Conservation (phyloP, 2,888 invertebrate species). For the Catotricha subobsoleta region DNA sequence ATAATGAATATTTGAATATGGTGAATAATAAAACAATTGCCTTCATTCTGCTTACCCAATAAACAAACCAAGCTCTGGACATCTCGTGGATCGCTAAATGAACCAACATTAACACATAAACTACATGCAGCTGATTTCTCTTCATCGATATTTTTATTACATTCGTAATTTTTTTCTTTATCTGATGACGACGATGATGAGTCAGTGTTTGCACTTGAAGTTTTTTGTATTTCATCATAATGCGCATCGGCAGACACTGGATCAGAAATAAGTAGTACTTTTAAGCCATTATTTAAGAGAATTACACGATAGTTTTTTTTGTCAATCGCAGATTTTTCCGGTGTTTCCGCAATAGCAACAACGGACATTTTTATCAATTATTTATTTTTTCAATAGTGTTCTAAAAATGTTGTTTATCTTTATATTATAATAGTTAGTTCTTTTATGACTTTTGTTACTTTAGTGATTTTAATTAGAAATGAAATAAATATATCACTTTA, state of each 20-base stretch:
- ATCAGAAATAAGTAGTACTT: slow-evolving; percentile 54
- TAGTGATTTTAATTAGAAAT: no score
- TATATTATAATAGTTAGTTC: no score
- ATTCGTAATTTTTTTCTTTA: slow-evolving; percentile 12
- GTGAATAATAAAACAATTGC: no score
- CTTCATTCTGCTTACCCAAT: slow-evolving; percentile 23
- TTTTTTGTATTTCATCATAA: no score
- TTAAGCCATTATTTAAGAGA: slow-evolving; percentile 41
- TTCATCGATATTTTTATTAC: slow-evolving; percentile 15
- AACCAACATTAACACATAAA: slow-evolving; percentile 55
- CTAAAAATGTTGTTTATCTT: no score
- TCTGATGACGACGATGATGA: slow-evolving; percentile 17
- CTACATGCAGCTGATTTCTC: slow-evolving; percentile 48
- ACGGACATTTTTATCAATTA: no score
- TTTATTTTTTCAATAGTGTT: no score
- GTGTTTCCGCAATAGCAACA: slow-evolving; percentile 30
- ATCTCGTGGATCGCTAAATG: slow-evolving; percentile 56
- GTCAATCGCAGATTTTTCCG: slow-evolving; percentile 56
- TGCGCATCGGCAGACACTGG: slow-evolving; percentile 22
- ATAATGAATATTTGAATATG: background rate
- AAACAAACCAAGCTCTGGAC: slow-evolving; percentile 73
- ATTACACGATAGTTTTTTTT: slow-evolving; percentile 43
- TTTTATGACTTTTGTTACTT: no score
- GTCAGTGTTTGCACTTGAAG: background rate
- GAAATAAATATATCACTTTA: no score